Evolutionary conservation across 2,888 invertebrate species (phyloP), one percentile per base, ranked within the genome.

Genomic region (Hypena proboscidalis): DNA sequence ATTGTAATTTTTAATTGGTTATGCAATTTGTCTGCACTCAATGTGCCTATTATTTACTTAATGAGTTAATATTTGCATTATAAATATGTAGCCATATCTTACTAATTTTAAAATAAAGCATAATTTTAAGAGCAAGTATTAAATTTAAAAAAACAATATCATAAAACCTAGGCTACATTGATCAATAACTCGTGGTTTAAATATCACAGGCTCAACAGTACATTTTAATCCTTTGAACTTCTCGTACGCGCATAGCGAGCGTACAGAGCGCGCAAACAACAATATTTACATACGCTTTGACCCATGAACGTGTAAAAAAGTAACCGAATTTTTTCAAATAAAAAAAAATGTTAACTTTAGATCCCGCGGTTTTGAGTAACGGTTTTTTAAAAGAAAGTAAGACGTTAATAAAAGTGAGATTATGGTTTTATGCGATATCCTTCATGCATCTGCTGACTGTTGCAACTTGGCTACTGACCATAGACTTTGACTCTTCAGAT

Each of bases 401-500:
- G 20, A 57, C 48, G 10, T 60, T 82, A 35, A 51, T 81, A 2
- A 86, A 77, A 70, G 67, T 78, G 50, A 71, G 86, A 52, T 20
- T 88, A 31, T 75, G 70, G 43, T 63, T 85, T 15, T 81, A 81
- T 49, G 53, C 54, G 21, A 21, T 70, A 7, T 55, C 74, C 0
- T 73, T 67, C 6, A 32, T 69, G 1, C 81, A 85, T 60, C 65
- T 81, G 35, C 49, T 71, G 30, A 33, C 66, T 1, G 62, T 85
- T 22, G 58, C 80, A 0, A 37, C 48, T 6, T 67, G 61, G 30
- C 40, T 88, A 22, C 39, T 88, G 3, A 65, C 59, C 1, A 80
- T 82, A 21, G 84, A 88, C 39, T 89, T 84, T 36, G 70, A 70
- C n/a, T 39, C 66, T 7, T 66, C 74, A 1, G 72, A 77, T 22